These are phyloP conservation scores for Perca flavescens DNA, from an alignment of 2,113 vertebrate genomes.

Conservation along the genomic window DNA sequence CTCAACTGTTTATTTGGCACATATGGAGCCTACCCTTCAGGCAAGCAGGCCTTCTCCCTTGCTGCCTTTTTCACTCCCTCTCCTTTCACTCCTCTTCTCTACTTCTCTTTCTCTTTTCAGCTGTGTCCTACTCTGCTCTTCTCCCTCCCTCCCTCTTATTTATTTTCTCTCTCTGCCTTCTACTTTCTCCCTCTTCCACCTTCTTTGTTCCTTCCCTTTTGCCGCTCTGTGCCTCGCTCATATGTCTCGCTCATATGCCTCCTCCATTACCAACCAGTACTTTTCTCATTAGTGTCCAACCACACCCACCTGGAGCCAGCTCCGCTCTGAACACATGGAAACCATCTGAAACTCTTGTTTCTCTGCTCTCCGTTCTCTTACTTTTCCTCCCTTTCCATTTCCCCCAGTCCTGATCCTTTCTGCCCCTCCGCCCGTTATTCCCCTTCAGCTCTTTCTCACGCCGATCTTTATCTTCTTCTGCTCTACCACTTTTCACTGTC, in stretches of 20 bases:
- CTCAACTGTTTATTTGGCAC: conserved; percentile 75
- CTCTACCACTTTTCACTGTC: not conserved
- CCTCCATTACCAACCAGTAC: conserved; percentile 80
- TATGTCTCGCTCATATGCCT: conserved; percentile 62
- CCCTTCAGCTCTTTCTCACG: not conserved
- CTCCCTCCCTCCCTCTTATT: not conserved
- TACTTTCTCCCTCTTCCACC: conserved; percentile 46
- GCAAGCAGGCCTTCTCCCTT: conserved; percentile 49
- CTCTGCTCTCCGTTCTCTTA: conserved; percentile 54
- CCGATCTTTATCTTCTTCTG: not conserved
- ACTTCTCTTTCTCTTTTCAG: conserved; percentile 22
- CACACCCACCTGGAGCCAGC: conserved; percentile 82
- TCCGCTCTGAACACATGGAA: conserved; percentile 83
- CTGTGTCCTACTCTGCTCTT: not conserved
- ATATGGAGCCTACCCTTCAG: conserved; percentile 69
- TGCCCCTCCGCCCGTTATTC: conserved; percentile 32
- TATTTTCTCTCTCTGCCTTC: conserved; percentile 20
- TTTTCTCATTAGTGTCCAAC: conserved; percentile 84
- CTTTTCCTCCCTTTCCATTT: conserved; percentile 57
- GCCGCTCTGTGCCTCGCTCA: conserved; percentile 49
- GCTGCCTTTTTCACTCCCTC: conserved; percentile 31
- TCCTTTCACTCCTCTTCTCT: not conserved
- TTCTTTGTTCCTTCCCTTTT: conserved; percentile 36
- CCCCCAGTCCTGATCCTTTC: conserved; percentile 36
- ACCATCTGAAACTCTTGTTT: conserved; percentile 80